Percentiles rank a stretch among this genome's conserved stretches.
Conservation (phyloP, 2,797 vertebrate genomes). For the Lacerta agilis region DNA sequence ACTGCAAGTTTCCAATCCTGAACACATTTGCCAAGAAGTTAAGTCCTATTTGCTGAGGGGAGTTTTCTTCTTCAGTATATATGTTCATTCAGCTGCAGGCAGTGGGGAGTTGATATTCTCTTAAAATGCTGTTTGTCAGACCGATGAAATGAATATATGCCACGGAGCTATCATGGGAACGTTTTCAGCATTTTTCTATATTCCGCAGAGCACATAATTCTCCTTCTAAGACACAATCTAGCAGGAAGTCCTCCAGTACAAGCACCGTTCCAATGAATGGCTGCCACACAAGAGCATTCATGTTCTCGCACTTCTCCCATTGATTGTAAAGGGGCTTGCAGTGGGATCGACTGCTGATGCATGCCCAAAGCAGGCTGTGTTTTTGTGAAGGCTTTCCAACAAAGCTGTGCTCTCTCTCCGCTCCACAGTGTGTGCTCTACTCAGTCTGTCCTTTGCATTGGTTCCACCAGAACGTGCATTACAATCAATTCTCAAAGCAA, state of each 20-base stretch:
- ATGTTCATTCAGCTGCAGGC: background rate
- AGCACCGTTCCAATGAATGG: background rate
- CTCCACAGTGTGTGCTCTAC: background rate
- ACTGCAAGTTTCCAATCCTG: background rate
- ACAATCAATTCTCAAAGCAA: slow-evolving; percentile 69
- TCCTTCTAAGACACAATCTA: background rate
- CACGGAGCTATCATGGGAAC: background rate
- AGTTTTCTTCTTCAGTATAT: background rate
- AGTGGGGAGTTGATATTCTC: background rate
- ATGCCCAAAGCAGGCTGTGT: slow-evolving; percentile 5
- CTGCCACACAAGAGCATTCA: background rate
- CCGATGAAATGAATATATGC: background rate
- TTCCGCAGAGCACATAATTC: background rate
- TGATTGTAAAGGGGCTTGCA: background rate
- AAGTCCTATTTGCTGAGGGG: background rate
- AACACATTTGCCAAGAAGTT: background rate
- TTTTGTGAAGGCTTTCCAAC: slow-evolving; percentile 17
- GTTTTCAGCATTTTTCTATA: background rate
- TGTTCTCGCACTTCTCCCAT: background rate
- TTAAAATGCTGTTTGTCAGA: background rate
- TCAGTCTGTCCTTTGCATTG: slow-evolving; percentile 18
- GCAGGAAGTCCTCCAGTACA: background rate
- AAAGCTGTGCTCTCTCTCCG: slow-evolving; percentile 43
- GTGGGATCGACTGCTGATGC: background rate
- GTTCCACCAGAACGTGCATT: accelerated